phyloP scores from a whole-genome alignment of 2,113 vertebrate species.

The Rhipidura dahli region DNA sequence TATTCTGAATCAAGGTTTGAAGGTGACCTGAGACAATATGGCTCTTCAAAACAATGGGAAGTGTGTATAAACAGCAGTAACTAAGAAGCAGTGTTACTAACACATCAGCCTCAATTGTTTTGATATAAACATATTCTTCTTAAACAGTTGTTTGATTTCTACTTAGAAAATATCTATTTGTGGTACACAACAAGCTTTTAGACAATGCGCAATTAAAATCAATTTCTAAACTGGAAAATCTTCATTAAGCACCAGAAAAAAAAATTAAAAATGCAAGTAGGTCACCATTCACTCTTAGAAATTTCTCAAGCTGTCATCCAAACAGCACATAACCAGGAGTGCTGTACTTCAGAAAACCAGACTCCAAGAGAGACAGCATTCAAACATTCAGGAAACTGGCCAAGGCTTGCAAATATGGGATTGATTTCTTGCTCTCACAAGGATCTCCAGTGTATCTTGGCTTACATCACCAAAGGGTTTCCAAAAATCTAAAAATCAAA shows the following conservation, averaged over 20 bases:
- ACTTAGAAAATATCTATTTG: conserved; percentile 21
- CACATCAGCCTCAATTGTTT: not conserved
- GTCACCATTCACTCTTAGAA: not conserved
- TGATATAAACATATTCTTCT: not conserved
- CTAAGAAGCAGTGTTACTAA: not conserved
- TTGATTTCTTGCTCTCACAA: conserved; percentile 23
- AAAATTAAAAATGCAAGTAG: not conserved
- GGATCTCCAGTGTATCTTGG: not conserved
- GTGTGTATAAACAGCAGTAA: not conserved
- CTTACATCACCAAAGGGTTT: not conserved
- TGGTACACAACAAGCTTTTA: not conserved
- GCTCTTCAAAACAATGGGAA: not conserved
- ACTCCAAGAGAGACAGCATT: not conserved
- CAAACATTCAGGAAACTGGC: not conserved
- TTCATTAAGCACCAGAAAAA: not conserved
- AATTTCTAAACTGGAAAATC: not conserved
- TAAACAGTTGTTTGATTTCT: not conserved
- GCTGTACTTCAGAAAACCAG: not conserved
- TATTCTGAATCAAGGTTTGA: not conserved
- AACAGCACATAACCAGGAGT: not conserved
- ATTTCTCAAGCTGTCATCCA: conserved; percentile 2
- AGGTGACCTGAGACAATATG: not conserved
- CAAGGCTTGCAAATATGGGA: conserved; percentile 5
- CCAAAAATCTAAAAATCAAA: not conserved
- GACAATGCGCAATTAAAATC: not conserved